Evolutionary conservation across 2,797 vertebrate genomes (phyloP), one percentile per base, ranked within the genome.

Genomic region (Onychomys leucogaster): DNA sequence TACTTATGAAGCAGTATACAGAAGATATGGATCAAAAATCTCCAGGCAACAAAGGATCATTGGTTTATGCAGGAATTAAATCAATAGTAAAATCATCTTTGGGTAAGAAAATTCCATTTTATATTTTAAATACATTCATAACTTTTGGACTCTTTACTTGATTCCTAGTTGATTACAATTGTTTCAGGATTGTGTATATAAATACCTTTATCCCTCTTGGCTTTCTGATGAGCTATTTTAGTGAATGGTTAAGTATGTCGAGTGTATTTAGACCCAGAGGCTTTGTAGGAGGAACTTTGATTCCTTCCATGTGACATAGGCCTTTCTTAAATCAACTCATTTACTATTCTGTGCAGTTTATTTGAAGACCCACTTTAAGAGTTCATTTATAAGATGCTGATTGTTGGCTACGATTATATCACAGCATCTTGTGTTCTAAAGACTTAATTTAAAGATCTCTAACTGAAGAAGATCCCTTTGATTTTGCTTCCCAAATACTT

Each of bases 1-100:
- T 99, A 99, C 99, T 99, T 99, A 99, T 99, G 99, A 99, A 99
- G 97, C 99, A 99, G 98, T 99, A 99, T 98, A 99, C 99, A 12
- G 99, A 99, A 98, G 99, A 99, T 77, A 97, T 99, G 98, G 99
- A 99, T 98, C 99, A 99, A 97, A 99, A 99, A 94, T 99, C 99
- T 91, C 99, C 99, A 98, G 99, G 99, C 96, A 99, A 99, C 99
- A 99, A 99, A 96, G 99, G 99, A 97, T 98, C 99, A 14, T 97
- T 99, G 97, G 99, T 99, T 96, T 99, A 99, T 97, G 99, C 99
- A 63, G 99, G 99, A 89, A 99, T 99, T 98, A 99, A 99, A 98
- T 99, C 99, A 97, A 99, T 99, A 69, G 98, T 99, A 95, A 99
- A 99, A 98, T 99, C 99, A 94, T 99, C 99, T 98, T 99, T 99